Evolutionary conservation across 2,888 invertebrate genomes (phyloP).

Genomic region (Leucozona laternaria): DNA sequence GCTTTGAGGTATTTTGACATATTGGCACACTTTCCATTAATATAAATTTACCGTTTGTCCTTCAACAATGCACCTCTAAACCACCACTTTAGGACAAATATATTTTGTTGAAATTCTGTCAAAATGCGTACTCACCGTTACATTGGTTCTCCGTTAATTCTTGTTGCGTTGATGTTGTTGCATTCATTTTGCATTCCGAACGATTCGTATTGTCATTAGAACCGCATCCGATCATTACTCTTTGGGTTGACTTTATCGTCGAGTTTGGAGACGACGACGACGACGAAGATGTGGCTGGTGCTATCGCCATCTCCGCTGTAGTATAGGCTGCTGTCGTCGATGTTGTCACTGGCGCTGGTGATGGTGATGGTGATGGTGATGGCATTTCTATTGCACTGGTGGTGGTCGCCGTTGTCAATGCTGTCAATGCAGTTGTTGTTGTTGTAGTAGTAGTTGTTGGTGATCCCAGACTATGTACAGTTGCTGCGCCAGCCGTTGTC

Average conservation of each 20-base stretch:
- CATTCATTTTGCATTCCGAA: constrained; percentile 38
- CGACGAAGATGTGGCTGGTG: constrained; percentile 18
- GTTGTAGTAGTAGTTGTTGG: constrained; percentile 61
- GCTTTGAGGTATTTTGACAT: too few species aligned
- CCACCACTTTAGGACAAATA: background rate
- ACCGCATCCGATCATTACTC: constrained; percentile 71
- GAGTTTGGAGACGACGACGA: constrained; percentile 22
- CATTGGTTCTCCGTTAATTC: constrained; percentile 39
- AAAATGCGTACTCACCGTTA: constrained; percentile 55
- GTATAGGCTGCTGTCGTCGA: constrained; percentile 53
- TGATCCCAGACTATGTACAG: constrained; percentile 73
- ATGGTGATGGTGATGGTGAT: constrained; percentile 71
- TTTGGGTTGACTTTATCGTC: constrained; percentile 53
- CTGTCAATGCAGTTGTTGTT: constrained; percentile 72
- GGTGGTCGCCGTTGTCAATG: constrained; percentile 73
- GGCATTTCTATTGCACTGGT: constrained; percentile 71
- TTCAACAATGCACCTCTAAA: background rate
- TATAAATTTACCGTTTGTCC: background rate
- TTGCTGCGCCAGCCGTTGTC: constrained; percentile 77
- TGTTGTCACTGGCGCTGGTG: constrained; percentile 70
- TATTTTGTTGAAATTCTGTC: background rate
- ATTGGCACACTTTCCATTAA: background rate
- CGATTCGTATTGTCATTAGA: constrained; percentile 70
- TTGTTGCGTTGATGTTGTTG: constrained; percentile 30
- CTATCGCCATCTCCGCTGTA: constrained; percentile 20